Conservation (phyloP, 2,797 vertebrate genomes). For the Premnoplex brunnescens region DNA sequence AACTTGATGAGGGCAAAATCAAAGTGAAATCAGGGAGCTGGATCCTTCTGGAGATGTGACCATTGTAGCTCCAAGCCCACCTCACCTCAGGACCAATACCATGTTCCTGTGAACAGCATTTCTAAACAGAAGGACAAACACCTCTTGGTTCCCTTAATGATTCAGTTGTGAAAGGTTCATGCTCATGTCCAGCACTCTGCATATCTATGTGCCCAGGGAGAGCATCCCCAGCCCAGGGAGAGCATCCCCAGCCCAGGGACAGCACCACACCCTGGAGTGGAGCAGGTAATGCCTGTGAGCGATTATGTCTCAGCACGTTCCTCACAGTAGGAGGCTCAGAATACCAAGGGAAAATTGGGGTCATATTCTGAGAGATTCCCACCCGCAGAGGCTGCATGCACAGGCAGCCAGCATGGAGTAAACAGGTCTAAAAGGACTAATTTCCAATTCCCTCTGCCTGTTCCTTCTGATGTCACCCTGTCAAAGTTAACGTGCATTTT, state of each 20-base stretch:
- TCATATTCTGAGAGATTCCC: not conserved
- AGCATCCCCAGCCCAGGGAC: not conserved
- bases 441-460: not conserved
- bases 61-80: not conserved
- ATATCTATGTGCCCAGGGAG: too few relatives aligned
- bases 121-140: not conserved
- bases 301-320: not conserved
- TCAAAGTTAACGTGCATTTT: not conserved
- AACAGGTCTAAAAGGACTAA: not conserved
- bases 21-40: too few relatives aligned
- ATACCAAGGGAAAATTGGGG: conserved; percentile 7
- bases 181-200: not conserved
- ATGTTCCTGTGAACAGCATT: not conserved
- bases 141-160: not conserved
- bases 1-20: too few relatives aligned
- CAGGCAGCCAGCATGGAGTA: not conserved
- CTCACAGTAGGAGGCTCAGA: conserved; percentile 5
- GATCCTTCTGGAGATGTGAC: too few relatives aligned
- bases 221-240: too few relatives aligned
- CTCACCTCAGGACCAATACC: not conserved
- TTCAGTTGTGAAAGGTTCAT: fast-evolving
- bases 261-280: not conserved
- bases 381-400: not conserved
- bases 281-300: not conserved
- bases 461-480: not conserved